Base-by-base conservation (phyloP, 2,888 invertebrate genomes). In the Agrochola lychnidis region DNA sequence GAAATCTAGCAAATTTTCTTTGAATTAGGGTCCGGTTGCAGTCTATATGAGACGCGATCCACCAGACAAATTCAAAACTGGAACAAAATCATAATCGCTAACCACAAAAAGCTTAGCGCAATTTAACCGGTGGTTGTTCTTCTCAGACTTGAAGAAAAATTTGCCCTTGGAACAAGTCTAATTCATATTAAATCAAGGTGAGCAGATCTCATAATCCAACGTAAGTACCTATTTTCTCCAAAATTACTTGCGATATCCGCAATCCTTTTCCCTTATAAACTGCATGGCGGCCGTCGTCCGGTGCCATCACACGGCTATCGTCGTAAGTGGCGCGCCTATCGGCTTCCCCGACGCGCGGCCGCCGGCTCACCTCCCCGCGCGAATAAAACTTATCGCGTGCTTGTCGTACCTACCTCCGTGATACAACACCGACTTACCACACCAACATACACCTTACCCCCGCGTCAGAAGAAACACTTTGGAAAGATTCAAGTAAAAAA, bases 361-460 rank as follows among this genome's bases (percentile, higher is more conserved):
- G 51, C 85, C 77, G 86, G 86, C 89, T 90, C 92, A 92, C 92
- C 92, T 92, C 91, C 91, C 91, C 87, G 87, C 90, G 87, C 84
- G 79, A 93, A 94, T 94, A 94, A 94, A 94, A 94, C 93, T 95
- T 94, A 95, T 94, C 94, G 91, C 90, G 83, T 88, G 89, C 88
- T 90, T 90, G 91, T 71, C 89, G 89, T 92, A 91, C 92, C 90
- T 92, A 92, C 91, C 92, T 92, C 86, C 76, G 85, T 86, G 87
- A 89, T 78, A 80, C 80, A 83, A 75, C 76, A 81, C 79, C 67
- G 81, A 80, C 42, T n/a, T 69, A 66, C 45, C 48, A 57, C 57
- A 25, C 48, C 56, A 42, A 73, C 68, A 79, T 79, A 63, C 9
- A 42, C 70, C 78, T 69, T 84, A 87, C 67, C 9, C 1, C 68